Evolutionary conservation across 2,797 vertebrate species (phyloP).

Genomic region (Girardinus metallicus): DNA sequence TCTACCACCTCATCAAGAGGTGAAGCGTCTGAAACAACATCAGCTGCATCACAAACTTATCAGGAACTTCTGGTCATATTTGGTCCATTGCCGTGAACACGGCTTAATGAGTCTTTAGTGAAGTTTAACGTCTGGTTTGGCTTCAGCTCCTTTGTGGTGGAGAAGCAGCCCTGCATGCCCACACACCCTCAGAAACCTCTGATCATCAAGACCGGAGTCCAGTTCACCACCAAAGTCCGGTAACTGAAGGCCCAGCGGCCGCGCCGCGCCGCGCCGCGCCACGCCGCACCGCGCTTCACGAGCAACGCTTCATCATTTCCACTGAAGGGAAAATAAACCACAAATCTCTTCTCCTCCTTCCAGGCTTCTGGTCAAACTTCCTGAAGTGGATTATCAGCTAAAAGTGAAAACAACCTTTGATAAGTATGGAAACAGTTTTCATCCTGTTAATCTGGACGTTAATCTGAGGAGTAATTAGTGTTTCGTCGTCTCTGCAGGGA

Average conservation of each 20-base stretch:
- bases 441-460: background rate
- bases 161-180: slow-evolving; percentile 97
- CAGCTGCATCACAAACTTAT: too few relatives aligned
- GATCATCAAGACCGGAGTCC: slow-evolving; percentile 96
- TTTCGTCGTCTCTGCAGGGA: slow-evolving; percentile 72
- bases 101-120: background rate
- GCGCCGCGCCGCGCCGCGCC: too few relatives aligned
- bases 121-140: slow-evolving; percentile 15
- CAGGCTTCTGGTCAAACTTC: slow-evolving; percentile 94
- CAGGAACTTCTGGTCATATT: background rate
- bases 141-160: slow-evolving; percentile 93
- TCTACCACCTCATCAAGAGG: slow-evolving; percentile 95
- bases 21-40: slow-evolving; percentile 42
- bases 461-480: background rate
- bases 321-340: too few relatives aligned
- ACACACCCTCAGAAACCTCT: slow-evolving; percentile 95
- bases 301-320: too few relatives aligned
- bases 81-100: too few relatives aligned
- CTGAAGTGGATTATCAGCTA: slow-evolving; percentile 96
- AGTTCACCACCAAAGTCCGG: slow-evolving; percentile 98
- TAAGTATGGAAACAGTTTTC: slow-evolving; percentile 81
- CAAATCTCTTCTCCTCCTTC: slow-evolving; percentile 24
- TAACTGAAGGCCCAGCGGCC: slow-evolving; percentile 53
- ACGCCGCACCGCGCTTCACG: too few relatives aligned
- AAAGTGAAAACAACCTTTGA: slow-evolving; percentile 97